These are phyloP conservation scores for Dynastes grantii DNA, from an alignment of 2,888 invertebrate genomes.

Conservation along the genomic window DNA sequence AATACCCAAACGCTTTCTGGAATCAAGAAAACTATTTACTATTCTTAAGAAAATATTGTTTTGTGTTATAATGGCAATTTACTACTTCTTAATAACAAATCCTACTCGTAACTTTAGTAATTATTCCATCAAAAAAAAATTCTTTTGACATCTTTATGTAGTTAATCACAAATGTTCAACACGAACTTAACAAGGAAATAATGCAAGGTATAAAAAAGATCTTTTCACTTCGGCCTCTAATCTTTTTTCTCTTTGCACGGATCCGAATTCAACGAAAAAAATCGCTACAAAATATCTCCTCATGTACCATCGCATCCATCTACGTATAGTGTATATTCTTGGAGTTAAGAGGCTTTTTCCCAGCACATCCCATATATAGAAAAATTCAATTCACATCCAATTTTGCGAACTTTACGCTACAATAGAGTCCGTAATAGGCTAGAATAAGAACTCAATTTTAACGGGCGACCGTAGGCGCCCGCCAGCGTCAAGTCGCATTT, in stretches of 20 bases:
- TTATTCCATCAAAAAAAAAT: no score
- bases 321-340: slow-evolving; percentile 38
- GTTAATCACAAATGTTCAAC: no score
- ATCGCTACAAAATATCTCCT: slow-evolving; percentile 44
- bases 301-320: slow-evolving; percentile 21
- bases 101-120: no score
- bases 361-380: slow-evolving; percentile 54
- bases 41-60: no score
- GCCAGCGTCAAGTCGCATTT: slow-evolving; percentile 34
- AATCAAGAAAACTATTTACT: no score
- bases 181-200: no score
- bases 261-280: slow-evolving; percentile 24
- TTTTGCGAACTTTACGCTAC: slow-evolving; percentile 67
- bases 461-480: slow-evolving; percentile 51
- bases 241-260: slow-evolving; percentile 36
- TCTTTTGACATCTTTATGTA: no score
- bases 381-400: slow-evolving; percentile 68
- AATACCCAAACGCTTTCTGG: no score
- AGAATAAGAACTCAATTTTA: slow-evolving; percentile 65
- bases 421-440: slow-evolving; percentile 63
- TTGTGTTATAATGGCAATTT: no score
- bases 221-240: slow-evolving; percentile 43
- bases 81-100: no score
- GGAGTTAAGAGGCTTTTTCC: slow-evolving; percentile 54
- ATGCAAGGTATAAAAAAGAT: slow-evolving; percentile 4